Evolutionary conservation across 2,888 invertebrate genomes (phyloP), one percentile per base, ranked within the genome.

Genomic region (Cataglyphis albicans): DNA sequence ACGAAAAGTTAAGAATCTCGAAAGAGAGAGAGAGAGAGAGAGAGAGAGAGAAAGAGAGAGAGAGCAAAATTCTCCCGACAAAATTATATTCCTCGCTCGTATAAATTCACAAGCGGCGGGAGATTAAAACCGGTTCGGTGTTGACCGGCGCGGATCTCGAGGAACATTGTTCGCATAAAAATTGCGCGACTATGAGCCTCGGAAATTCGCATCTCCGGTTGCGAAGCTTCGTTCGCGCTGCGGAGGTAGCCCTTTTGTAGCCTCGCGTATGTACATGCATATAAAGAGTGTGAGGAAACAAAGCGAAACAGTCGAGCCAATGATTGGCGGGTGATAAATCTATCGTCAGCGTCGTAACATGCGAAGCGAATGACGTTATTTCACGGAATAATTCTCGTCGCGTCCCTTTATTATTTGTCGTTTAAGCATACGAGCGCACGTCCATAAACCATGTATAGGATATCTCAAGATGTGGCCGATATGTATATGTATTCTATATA

Each of bases 301-400:
- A 87, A 61, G 73, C 68, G 38, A 64, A 74, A 76, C 83, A 81
- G 64, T 82, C 80, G 85, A 67, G 61, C 63, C 72, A 81, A 83
- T 78, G 76, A 84, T 82, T 80, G 67, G 63, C 9, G 7, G 41
- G 57, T 70, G 81, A 85, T 87, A 87, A 87, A 87, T 87, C 78
- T 85, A 81, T 84, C 82, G 82, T 80, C 63, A 78, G 52, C 78
- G 76, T 55, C 65, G n/a, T 32, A 55, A 61, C 61, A 25, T 10
- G 52, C 74, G 35, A 41, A 55, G 55, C 48, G 74, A 72, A 78
- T 83, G 83, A 81, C 67, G 81, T 84, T 87, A 81, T 84, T 84
- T 76, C 57, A 59, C 65, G 78, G n/a, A 63, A 83, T 55, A 52
- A 52, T n/a, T 64, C 41, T 55, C 57, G 57, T 57, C 75, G 67